Conservation (phyloP, 2,113 vertebrate genomes). For the Dicentrarchus labrax region DNA sequence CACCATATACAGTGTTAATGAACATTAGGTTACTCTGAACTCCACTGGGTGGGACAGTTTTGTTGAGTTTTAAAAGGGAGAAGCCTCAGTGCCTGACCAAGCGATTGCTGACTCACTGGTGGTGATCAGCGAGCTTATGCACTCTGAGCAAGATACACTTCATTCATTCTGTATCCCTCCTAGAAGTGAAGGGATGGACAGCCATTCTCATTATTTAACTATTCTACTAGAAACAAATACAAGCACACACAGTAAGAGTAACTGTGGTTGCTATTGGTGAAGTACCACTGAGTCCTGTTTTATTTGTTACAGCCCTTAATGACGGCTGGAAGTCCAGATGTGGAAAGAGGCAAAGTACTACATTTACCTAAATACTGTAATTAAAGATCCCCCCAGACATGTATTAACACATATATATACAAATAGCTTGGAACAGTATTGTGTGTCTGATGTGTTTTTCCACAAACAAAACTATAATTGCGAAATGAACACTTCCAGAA, state of each 20-base stretch:
- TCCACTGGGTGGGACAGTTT: background rate
- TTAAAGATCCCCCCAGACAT: no score
- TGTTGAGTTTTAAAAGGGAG: background rate
- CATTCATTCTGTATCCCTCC: background rate
- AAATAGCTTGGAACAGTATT: no score
- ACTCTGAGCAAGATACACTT: background rate
- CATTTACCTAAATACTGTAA: background rate
- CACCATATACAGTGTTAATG: background rate
- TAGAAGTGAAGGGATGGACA: background rate
- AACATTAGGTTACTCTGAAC: background rate
- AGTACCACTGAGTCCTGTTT: background rate
- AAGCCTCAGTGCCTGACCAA: background rate
- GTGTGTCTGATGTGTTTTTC: no score
- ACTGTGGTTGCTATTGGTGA: no score
- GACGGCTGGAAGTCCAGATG: background rate
- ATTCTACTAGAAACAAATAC: background rate
- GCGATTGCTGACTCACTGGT: background rate
- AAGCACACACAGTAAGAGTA: background rate
- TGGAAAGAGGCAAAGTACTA: background rate
- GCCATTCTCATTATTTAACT: background rate
- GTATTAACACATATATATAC: no score
- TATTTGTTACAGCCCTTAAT: background rate
- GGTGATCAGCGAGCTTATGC: no score
- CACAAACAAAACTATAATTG: no score
- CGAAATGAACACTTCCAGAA: no score